Percentiles rank a stretch among this genome's conserved stretches.
Conservation (phyloP, 37 sponge, comb jelly and placozoan genomes). For the Oscarella lobularis region DNA sequence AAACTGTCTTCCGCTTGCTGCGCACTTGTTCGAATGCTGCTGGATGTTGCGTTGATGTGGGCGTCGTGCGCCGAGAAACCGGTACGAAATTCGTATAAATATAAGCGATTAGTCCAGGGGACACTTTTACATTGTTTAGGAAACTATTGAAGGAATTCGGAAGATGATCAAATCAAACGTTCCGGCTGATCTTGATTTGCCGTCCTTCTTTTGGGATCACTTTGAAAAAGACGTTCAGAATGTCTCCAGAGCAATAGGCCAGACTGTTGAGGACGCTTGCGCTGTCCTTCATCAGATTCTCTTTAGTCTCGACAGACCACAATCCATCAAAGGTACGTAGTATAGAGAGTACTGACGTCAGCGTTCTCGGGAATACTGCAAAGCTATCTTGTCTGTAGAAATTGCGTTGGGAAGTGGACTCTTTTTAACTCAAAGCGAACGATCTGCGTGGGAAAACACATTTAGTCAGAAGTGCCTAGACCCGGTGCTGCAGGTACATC, state of each 20-base stretch:
- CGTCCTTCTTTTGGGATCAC: slow-evolving; percentile 52
- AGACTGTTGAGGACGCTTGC: slow-evolving; percentile 29
- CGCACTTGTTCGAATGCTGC: slow-evolving; percentile 38
- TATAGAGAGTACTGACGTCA: too few relatives aligned
- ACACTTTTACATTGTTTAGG: too few relatives aligned
- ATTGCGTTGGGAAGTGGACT: neutral
- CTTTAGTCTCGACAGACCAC: slow-evolving; percentile 20
- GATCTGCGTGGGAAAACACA: neutral
- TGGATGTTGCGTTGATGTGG: slow-evolving; percentile 57
- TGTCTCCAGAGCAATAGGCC: slow-evolving; percentile 15
- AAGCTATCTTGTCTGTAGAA: neutral
- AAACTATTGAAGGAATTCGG: neutral
- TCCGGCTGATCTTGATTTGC: neutral
- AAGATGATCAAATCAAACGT: neutral
- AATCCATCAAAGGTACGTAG: too few relatives aligned
- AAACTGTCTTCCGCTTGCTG: slow-evolving; percentile 27
- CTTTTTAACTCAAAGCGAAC: neutral
- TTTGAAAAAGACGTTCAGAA: slow-evolving; percentile 40
- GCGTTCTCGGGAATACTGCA: too few relatives aligned
- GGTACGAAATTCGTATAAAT: too few relatives aligned
- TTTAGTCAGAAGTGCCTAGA: neutral
- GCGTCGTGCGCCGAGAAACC: slow-evolving; percentile 9
- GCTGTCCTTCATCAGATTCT: slow-evolving; percentile 41
- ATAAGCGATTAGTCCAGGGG: too few relatives aligned
- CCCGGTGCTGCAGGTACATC: neutral